phyloP scores from a whole-genome alignment of 2,888 invertebrate species.

The Eubasilissa splendida region DNA sequence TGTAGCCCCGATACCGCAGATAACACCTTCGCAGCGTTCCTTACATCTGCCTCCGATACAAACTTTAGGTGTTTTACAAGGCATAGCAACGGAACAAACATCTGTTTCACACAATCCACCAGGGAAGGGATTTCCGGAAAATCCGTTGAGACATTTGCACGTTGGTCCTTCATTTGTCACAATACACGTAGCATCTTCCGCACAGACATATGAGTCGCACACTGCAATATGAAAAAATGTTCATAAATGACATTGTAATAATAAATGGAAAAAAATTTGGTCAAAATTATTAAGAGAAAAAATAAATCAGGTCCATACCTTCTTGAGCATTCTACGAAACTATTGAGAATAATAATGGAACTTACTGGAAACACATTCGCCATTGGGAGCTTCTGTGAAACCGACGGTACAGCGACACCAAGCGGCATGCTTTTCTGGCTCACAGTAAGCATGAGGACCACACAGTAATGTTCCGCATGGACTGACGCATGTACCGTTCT shows the following conservation, averaged over 20 bases:
- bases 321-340: neutral
- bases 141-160: constrained; percentile 90
- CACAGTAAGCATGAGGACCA: constrained; percentile 89
- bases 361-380: constrained; percentile 87
- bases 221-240: constrained; percentile 66
- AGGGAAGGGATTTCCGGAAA: constrained; percentile 92
- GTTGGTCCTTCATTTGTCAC: constrained; percentile 88
- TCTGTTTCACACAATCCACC: constrained; percentile 89
- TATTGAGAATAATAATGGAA: neutral
- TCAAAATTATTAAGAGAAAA: neutral
- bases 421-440: constrained; percentile 89
- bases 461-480: constrained; percentile 86
- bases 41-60: constrained; percentile 92
- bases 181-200: constrained; percentile 87
- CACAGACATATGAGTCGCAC: constrained; percentile 85
- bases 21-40: constrained; percentile 88
- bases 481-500: constrained; percentile 84
- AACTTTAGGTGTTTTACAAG: constrained; percentile 84
- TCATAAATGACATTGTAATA: neutral
- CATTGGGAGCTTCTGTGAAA: constrained; percentile 83
- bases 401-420: constrained; percentile 92
- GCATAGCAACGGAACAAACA: constrained; percentile 83
- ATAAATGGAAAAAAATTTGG: neutral
- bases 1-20: constrained; percentile 91
- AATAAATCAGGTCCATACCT: constrained; percentile 4